phyloP scores from a whole-genome alignment of 2,797 vertebrate genomes.

The Sternarchorhynchus goeldii region DNA sequence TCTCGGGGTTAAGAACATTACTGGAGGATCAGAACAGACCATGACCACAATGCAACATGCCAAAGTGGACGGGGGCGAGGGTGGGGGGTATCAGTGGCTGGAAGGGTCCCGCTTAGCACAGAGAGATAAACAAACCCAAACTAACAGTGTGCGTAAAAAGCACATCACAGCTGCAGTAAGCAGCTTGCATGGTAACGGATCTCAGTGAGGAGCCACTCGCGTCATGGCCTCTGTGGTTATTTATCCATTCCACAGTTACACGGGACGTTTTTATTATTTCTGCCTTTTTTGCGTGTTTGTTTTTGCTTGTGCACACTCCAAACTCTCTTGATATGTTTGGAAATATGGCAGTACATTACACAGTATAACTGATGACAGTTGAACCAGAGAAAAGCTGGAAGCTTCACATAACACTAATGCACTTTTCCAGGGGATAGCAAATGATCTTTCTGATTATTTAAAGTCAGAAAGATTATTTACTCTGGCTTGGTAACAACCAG shows the following conservation, averaged over 20 bases:
- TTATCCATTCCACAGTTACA: no score
- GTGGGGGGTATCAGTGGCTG: not conserved
- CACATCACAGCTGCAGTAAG: not conserved
- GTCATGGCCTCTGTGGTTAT: not conserved
- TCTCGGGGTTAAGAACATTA: not conserved
- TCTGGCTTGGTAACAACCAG: not conserved
- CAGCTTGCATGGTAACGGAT: no score
- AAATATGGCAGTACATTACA: slow-evolving; percentile 1
- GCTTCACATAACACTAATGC: not conserved
- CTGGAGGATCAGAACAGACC: not conserved
- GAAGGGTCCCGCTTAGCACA: not conserved
- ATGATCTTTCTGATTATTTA: no score
- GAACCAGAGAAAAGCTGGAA: not conserved
- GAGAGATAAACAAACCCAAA: not conserved
- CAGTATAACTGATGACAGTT: not conserved
- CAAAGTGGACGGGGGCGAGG: slow-evolving; percentile 58
- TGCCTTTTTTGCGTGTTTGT: not conserved
- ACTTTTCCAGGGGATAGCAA: not conserved
- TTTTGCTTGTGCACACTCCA: not conserved
- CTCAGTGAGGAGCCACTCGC: not conserved
- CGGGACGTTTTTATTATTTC: not conserved
- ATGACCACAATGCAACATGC: slow-evolving; percentile 22
- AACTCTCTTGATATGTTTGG: not conserved
- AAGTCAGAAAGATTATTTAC: not conserved
- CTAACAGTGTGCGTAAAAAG: not conserved